Evolutionary conservation across 2,888 invertebrate species (phyloP), one percentile per base, ranked within the genome.

Genomic region (Ormyrus pomaceus): DNA sequence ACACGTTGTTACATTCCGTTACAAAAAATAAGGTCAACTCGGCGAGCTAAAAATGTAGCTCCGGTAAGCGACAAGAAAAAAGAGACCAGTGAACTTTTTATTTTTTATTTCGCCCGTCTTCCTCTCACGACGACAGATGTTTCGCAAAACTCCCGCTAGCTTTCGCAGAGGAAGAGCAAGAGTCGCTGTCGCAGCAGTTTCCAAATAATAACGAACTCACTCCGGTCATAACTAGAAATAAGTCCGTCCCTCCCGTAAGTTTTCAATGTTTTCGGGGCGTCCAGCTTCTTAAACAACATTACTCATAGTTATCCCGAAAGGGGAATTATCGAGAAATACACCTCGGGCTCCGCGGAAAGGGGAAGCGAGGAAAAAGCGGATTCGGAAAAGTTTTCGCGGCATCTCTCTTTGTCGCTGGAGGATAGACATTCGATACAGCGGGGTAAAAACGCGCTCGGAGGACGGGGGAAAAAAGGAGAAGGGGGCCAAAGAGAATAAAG

Each of bases 251-350:
- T n/a, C 8, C 8, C 56, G 61, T 62, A 70, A 70, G 64, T 77
- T 77, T 64, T 62, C 46, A 56, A 51, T 62, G 69, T 69, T 70
- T 77, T 64, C 53, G 19, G 56, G 19, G 34, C 8, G 65, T 50
- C 50, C 66, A 34, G 74, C 58, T 66, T 51, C 58, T 71, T 76
- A 69, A 69, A 59, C 58, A 71, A 77, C 65, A 77, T 77, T 77
- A 77, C 71, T 77, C 71, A 77, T 71, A 34, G 34, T 34, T 34
- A 34, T 34, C 34, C 34, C 34, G 34, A 34, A 34, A 34, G 34
- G 34, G 34, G 34, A 34, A 34, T 34, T 34, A 34, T 34, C 34
- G 34, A 34, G 34, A 34, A 34, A 34, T 34, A 34, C 34, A 34
- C 1, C 34, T 34, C 34, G 2, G 34, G 0, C 34, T 34, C 34